These are phyloP conservation scores for Lanius collurio DNA, from an alignment of 2,113 vertebrate species.

Conservation along the genomic window DNA sequence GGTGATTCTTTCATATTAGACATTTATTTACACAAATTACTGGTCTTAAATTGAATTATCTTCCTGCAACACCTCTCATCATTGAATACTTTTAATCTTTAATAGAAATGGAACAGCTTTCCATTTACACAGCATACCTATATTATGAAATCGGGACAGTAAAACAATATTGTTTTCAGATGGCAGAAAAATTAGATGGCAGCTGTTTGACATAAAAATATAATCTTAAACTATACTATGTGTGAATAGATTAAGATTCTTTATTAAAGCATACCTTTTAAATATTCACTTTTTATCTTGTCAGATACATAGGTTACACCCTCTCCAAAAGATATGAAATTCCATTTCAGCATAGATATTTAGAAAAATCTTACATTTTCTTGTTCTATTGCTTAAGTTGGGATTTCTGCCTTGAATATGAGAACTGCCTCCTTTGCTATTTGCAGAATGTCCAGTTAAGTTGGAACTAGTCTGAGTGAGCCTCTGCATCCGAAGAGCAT, in stretches of 20 bases:
- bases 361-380: background rate
- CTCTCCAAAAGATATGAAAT: background rate
- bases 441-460: background rate
- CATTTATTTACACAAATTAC: constrained; percentile 70
- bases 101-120: constrained; percentile 41
- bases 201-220: background rate
- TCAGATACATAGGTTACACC: background rate
- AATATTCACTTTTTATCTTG: background rate
- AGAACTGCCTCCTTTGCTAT: background rate
- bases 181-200: background rate
- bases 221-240: background rate
- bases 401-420: background rate
- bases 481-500: background rate
- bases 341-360: background rate
- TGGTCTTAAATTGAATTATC: constrained; percentile 61
- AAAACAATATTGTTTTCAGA: constrained; percentile 2
- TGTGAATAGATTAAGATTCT: background rate
- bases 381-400: background rate
- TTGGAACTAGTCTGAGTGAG: background rate
- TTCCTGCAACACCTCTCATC: constrained; percentile 20
- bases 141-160: background rate
- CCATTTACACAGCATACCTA: background rate
- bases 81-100: constrained; percentile 47
- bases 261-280: background rate
- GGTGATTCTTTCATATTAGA: constrained; percentile 50